Conservation (phyloP, 2,113 vertebrate species). For the Paradisaea rubra region DNA sequence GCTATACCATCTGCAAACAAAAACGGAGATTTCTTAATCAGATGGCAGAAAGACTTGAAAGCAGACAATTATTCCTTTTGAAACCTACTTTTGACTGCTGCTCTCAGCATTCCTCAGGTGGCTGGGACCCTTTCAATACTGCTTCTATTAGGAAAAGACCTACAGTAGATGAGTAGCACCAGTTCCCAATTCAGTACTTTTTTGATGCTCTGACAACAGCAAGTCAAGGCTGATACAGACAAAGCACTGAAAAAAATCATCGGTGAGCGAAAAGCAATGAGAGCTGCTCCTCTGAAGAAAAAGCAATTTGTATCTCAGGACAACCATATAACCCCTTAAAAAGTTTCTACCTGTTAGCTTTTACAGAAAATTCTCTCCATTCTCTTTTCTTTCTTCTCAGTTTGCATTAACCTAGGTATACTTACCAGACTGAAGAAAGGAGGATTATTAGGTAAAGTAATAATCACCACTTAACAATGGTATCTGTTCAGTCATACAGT, state of each 20-base stretch:
- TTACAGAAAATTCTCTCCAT: background rate
- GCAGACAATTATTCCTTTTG: background rate
- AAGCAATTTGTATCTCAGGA: background rate
- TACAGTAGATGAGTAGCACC: background rate
- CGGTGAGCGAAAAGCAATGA: background rate
- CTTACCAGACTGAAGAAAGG: background rate
- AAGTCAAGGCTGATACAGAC: background rate
- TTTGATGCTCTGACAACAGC: background rate
- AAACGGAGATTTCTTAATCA: background rate
- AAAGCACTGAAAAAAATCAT: background rate
- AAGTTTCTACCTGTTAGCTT: background rate
- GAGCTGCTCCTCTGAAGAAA: background rate
- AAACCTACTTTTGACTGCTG: conserved; percentile 28
- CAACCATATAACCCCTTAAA: background rate
- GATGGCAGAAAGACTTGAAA: conserved; percentile 2
- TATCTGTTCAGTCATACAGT: background rate
- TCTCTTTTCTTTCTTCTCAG: background rate
- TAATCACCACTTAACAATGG: background rate
- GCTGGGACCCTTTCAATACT: background rate
- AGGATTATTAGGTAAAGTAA: background rate
- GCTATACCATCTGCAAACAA: background rate
- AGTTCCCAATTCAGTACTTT: background rate
- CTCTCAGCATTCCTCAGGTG: conserved; percentile 15
- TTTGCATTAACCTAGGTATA: background rate
- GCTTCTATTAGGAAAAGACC: background rate